Evolutionary conservation across 2,888 invertebrate genomes (phyloP).

Genomic region (Leptinotarsa tumamoca): DNA sequence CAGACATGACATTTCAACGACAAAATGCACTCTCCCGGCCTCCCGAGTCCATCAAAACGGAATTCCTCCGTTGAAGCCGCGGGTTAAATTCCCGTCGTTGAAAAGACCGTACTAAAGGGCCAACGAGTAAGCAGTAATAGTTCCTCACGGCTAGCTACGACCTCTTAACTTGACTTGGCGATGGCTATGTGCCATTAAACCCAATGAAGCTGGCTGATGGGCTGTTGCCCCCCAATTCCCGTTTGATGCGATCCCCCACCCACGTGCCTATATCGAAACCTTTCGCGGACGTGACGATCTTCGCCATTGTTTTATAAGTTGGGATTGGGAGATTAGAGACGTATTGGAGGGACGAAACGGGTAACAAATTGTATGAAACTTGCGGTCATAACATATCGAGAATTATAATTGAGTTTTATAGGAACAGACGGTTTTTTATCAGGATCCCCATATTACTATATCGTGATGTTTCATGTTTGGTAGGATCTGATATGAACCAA

Average conservation of each 20-base stretch:
- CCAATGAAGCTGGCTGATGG: constrained; percentile 57
- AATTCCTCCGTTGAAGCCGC: constrained; percentile 11
- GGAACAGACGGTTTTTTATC: too few relatives aligned
- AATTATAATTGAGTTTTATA: constrained; percentile 5
- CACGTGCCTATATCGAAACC: constrained; percentile 38
- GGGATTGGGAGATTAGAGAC: constrained; percentile 40
- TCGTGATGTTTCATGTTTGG: too few relatives aligned
- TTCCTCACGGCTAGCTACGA: constrained; percentile 59
- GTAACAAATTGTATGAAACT: constrained; percentile 21
- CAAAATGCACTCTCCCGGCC: neutral
- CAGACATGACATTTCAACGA: neutral
- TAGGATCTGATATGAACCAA: too few relatives aligned
- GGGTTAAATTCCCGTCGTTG: constrained; percentile 23
- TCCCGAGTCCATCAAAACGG: constrained; percentile 7
- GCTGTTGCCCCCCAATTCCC: constrained; percentile 41
- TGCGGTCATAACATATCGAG: neutral
- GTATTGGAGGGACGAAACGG: constrained; percentile 5
- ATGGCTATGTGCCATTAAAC: constrained; percentile 61
- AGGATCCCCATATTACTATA: too few relatives aligned
- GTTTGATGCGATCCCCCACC: constrained; percentile 20
- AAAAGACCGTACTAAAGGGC: constrained; percentile 32
- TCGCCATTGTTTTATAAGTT: constrained; percentile 60
- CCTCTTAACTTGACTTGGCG: constrained; percentile 61
- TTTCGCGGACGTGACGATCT: constrained; percentile 59
- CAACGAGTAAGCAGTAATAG: constrained; percentile 52